Base-by-base conservation (phyloP, 1,140 invertebrate genomes). In the Helicorthomorpha holstii region DNA sequence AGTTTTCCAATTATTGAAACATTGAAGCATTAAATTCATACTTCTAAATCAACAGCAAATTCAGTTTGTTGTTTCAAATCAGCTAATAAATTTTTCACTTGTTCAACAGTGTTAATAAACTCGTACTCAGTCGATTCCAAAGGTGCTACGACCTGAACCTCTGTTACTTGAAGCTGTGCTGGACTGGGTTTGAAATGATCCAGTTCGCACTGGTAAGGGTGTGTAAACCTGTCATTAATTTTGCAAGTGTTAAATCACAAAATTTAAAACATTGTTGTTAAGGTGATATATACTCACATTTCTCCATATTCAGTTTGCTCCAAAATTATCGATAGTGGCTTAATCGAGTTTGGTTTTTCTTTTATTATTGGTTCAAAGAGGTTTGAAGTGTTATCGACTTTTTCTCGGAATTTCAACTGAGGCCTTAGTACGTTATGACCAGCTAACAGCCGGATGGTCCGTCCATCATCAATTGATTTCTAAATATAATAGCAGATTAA, bases 191-290 rank as follows among this genome's bases (percentile, higher is more conserved):
- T 46, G 51, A 71, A 70, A 27, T 66, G 56, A 26, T 89, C 74
- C 14, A 97, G 63, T 67, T 97, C 92, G 63, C 76, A 76, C 64
- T 86, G 78, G 65, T 97, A 97, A 0, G 92, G 93, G 74, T 96
- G 91, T 57, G 78, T 75, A 65, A 76, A 87, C 54, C 79, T 81
- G 41, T 50, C 41, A 54, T 25, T 41, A 42, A 53, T 23, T 49
- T 2, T 7, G 29, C 16, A 22, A 16, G n/a, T 10, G 42, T 38
- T 27, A 23, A 54, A 45, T 2, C 19, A 23, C 2, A 29, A 2
- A 51, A 27, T 26, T 44, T 1, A 55, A 12, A 53, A 41, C 2
- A n/a, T n/a, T n/a, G n/a, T n/a, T n/a, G n/a, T n/a, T n/a, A n/a
- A n/a, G n/a, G n/a, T n/a, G n/a, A n/a, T n/a, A n/a, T n/a, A 51